These are phyloP conservation scores for Vipera latastei DNA, from an alignment of 2,797 vertebrate genomes.

Conservation along the genomic window DNA sequence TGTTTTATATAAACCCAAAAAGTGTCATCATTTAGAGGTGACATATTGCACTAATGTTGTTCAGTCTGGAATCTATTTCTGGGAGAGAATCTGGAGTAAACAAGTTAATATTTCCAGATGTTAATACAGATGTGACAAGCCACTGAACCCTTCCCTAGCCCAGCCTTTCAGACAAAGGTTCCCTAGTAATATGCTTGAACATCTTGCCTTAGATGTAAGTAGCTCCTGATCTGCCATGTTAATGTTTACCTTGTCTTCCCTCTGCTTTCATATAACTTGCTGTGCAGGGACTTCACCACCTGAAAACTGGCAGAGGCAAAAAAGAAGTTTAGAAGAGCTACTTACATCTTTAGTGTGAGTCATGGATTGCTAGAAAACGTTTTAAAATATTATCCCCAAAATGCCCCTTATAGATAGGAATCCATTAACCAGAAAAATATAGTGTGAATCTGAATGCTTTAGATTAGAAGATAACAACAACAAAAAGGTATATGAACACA, in stretches of 20 bases:
- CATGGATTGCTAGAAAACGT: not conserved
- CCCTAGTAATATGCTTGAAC: not conserved
- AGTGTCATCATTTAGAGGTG: not conserved
- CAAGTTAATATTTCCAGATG: not conserved
- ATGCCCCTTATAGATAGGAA: not conserved
- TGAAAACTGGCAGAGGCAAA: conserved; percentile 76
- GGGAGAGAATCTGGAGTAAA: not conserved
- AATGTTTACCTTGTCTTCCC: conserved; percentile 83
- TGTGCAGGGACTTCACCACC: conserved; percentile 83
- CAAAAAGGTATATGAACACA: not conserved
- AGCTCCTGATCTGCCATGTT: not conserved
- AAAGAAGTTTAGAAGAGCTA: not conserved
- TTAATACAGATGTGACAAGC: not conserved
- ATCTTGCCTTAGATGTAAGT: not conserved
- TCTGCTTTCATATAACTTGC: conserved; percentile 82
- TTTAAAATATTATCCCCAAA: not conserved
- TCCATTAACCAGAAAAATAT: not conserved
- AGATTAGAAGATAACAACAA: not conserved
- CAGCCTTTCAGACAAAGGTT: not conserved
- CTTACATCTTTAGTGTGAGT: too few relatives aligned
- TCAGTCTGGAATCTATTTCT: not conserved
- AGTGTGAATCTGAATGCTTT: not conserved
- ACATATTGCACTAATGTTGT: not conserved
- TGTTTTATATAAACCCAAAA: not conserved
- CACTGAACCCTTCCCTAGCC: not conserved